Base-by-base conservation (phyloP, 2,888 invertebrate genomes). In the Erebia palarica region DNA sequence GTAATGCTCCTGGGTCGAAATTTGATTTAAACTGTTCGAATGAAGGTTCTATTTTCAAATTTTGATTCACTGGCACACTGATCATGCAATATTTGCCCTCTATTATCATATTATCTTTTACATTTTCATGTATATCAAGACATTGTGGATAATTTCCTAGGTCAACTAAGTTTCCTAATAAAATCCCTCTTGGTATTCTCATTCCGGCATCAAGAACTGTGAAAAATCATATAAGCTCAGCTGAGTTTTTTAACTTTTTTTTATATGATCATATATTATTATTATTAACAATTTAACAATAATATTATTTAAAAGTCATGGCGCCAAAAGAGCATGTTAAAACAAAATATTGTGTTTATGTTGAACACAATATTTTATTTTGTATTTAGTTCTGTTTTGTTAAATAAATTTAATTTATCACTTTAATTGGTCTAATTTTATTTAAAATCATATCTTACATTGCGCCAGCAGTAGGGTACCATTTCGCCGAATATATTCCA, bases 31-130 rank as follows among this genome's bases (percentile, higher is more conserved):
- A 61, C 3, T 59, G 65, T 57, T 57, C 44, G 36, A 60, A 57
- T 65, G 67, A 47, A 53, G 66, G n/a, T 65, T 47, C n/a, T 27
- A 69, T 27, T 57, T 44, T n/a, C 13, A 72, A 18, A 14, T 72
- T 61, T 68, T 61, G 65, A 10, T 76, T 63, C 9, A 85, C 42
- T 3, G 89, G 88, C 3, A 87, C 70, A 1, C 73, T 58, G 51
- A 90, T 81, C 69, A 84, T 81, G 69, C 93, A 93, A 75, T 82
- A 87, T 77, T 90, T 90, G 13, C 90, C 90, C 75, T 85, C 79
- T 10, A 89, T 80, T 0, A 77, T 73, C 14, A 81, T 83, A 21
- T 76, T 82, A 21, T 76, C 75, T 21, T 80, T 76, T n/a, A 78
- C 76, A 44, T 75, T 71, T 71, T 81, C 69, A n/a, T 76, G 76